A percentile compares a stretch with the other conserved stretches of the same genome.
Evolutionary conservation across 1,140 invertebrate genomes (phyloP).

Genomic region (Nylanderia fulva): DNA sequence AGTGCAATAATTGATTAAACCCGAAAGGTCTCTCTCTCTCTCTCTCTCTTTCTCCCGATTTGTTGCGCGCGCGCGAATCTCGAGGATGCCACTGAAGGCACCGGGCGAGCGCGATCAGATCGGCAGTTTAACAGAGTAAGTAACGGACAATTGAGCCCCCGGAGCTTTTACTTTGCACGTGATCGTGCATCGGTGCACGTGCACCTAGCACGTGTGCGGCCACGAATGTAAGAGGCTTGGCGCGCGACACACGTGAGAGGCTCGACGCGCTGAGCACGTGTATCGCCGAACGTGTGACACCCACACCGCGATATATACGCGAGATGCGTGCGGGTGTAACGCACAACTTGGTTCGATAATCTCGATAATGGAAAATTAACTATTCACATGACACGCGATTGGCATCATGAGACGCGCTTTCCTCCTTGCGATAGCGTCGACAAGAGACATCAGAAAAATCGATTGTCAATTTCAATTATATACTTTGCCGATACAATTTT

Average conservation of each 20-base stretch:
- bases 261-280: conserved; percentile 11
- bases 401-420: not conserved
- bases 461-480: no score
- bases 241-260: conserved; percentile 7
- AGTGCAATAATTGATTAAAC: conserved; percentile 18
- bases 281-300: not conserved
- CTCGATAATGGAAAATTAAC: no score
- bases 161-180: conserved; percentile 57
- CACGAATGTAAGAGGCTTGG: conserved; percentile 5
- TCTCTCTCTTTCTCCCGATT: no score
- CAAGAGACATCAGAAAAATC: not conserved
- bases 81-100: conserved; percentile 13
- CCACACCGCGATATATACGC: not conserved
- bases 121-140: conserved; percentile 34
- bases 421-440: not conserved
- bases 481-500: no score
- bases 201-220: conserved; percentile 52
- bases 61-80: not conserved
- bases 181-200: conserved; percentile 48
- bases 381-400: not conserved
- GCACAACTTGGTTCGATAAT: no score
- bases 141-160: conserved; percentile 64
- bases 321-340: no score
- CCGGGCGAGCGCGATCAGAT: not conserved
- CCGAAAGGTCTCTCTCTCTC: not conserved